phyloP scores from a whole-genome alignment of 1,140 invertebrate genomes.

The Archivesica marissinica region DNA sequence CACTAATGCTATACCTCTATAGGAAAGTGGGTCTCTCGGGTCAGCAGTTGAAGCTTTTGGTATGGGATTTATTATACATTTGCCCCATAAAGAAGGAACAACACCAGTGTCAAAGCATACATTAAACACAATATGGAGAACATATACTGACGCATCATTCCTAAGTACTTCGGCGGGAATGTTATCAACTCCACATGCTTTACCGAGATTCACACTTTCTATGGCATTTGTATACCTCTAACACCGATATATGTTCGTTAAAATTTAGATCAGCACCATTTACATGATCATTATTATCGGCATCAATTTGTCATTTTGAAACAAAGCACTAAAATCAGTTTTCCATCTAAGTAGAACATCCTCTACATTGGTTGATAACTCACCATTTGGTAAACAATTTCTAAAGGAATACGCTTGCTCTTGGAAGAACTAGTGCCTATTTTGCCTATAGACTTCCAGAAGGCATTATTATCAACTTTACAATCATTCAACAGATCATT shows the following conservation, averaged over 20 bases:
- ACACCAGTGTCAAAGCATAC: conserved; percentile 16
- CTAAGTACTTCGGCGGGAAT: neutral
- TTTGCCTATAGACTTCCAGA: conserved; percentile 44
- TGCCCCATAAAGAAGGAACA: conserved; percentile 30
- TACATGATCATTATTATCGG: too few relatives aligned
- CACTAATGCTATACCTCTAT: conserved; percentile 10
- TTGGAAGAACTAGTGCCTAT: neutral
- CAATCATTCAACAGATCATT: conserved; percentile 19
- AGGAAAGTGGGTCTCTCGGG: neutral
- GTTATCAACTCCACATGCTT: neutral
- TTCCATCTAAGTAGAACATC: conserved; percentile 40
- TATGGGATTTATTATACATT: conserved; percentile 52
- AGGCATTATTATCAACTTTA: conserved; percentile 1
- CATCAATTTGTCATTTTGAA: neutral
- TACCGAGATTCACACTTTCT: neutral
- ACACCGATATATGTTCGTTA: neutral
- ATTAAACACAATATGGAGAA: conserved; percentile 36
- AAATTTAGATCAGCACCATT: neutral
- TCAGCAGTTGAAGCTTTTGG: conserved; percentile 37
- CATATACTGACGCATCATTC: neutral
- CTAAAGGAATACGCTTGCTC: neutral
- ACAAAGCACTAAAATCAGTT: conserved; percentile 9
- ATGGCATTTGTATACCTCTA: conserved; percentile 4
- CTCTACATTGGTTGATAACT: neutral
- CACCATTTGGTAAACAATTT: conserved; percentile 34